Evolutionary conservation across 2,113 vertebrate genomes (phyloP).

Genomic region (Ginglymostoma cirratum): DNA sequence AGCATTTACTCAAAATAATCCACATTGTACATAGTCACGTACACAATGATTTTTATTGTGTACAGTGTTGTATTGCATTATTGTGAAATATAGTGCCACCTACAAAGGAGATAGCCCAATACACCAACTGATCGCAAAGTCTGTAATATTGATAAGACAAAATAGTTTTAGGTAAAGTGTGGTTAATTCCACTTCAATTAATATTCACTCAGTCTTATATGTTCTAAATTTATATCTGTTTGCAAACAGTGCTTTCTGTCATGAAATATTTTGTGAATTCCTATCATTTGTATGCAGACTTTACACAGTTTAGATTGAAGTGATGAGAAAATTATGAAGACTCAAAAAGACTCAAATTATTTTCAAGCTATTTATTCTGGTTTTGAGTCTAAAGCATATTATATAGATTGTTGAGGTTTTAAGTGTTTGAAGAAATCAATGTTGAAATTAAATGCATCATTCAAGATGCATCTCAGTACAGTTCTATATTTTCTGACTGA

Average conservation of each 20-base stretch:
- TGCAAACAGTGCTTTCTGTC: neutral
- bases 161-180: neutral
- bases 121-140: neutral
- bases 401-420: neutral
- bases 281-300: neutral
- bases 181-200: neutral
- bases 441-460: neutral
- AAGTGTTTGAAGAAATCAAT: conserved; percentile 4
- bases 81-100: neutral
- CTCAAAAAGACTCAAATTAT: neutral
- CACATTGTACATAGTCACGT: neutral
- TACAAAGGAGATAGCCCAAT: neutral
- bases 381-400: neutral
- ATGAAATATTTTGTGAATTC: neutral
- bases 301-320: neutral
- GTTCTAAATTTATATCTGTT: neutral
- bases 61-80: neutral
- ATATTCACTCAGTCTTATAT: neutral
- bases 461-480: neutral
- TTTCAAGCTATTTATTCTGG: conserved; percentile 11
- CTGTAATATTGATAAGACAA: neutral
- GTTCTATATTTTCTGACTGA: neutral
- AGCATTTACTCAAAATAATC: neutral
- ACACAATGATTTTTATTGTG: neutral
- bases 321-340: neutral